A percentile compares a stretch with the other conserved stretches of the same genome.
phyloP scores from a whole-genome alignment of 2,888 invertebrate genomes.

The Temnothorax ravouxi region DNA sequence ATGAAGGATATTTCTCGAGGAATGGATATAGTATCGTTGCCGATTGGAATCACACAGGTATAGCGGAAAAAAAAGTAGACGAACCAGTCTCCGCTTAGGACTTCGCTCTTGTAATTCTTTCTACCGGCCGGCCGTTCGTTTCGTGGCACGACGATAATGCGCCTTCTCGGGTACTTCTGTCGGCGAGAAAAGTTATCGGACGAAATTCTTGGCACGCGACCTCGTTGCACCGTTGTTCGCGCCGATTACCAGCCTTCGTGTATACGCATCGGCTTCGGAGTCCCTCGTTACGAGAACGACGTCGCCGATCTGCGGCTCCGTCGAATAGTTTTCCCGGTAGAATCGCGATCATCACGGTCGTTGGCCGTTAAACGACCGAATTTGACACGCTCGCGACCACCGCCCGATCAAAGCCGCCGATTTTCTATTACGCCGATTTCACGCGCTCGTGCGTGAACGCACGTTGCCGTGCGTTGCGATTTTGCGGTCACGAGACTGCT shows the following conservation, averaged over 20 bases:
- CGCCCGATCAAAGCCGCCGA: constrained; percentile 35
- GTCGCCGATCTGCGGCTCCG: constrained; percentile 1
- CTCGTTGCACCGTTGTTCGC: constrained; percentile 66
- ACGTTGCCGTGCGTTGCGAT: constrained; percentile 23
- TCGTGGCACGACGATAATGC: constrained; percentile 4
- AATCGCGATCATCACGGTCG: constrained; percentile 63
- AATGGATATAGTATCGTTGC: not conserved
- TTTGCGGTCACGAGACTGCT: constrained; percentile 42
- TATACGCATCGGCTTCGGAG: constrained; percentile 17
- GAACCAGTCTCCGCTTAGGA: not conserved
- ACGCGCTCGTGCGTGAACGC: constrained; percentile 48
- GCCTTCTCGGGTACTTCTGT: not conserved
- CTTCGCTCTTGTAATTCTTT: not conserved
- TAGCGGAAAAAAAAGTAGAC: constrained; percentile 32
- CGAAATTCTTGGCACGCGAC: constrained; percentile 67
- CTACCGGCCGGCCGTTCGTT: not conserved
- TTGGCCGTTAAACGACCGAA: constrained; percentile 64
- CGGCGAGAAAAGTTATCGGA: constrained; percentile 24
- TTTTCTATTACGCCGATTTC: constrained; percentile 55
- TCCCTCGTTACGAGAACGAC: constrained; percentile 39
- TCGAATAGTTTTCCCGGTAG: constrained; percentile 28
- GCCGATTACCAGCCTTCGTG: constrained; percentile 31
- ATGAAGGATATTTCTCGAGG: not conserved
- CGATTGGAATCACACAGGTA: not conserved
- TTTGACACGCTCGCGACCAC: constrained; percentile 41